Percentiles rank a stretch among this genome's conserved stretches.
Evolutionary conservation across 2,113 vertebrate genomes (phyloP).

Genomic region (Pithys albifrons): DNA sequence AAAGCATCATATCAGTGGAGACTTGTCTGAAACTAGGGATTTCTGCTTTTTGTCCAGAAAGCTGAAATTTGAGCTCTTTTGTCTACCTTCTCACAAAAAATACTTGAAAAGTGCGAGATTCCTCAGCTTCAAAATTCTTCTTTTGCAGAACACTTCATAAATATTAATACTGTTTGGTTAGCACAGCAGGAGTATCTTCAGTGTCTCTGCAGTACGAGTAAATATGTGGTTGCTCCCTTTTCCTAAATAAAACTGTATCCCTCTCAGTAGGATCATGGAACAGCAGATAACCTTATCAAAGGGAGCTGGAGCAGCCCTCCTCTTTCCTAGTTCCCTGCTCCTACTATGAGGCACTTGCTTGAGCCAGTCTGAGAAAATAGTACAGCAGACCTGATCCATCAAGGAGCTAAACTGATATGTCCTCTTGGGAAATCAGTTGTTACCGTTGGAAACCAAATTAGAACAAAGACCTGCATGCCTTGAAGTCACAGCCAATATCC

Average conservation of each 20-base stretch:
- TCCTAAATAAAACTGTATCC: background rate
- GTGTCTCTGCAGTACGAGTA: background rate
- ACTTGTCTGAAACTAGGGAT: background rate
- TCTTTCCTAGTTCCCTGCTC: background rate
- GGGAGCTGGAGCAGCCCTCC: background rate
- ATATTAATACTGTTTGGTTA: conserved; percentile 9
- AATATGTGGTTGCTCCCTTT: background rate
- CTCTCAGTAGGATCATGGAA: background rate
- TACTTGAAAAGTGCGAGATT: background rate
- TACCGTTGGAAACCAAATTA: background rate
- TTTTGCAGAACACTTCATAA: background rate
- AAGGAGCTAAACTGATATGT: background rate
- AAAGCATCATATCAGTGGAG: background rate
- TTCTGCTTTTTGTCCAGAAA: background rate
- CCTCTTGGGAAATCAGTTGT: background rate
- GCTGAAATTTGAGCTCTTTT: background rate
- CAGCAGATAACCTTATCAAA: background rate
- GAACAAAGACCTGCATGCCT: background rate
- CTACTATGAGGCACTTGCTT: background rate
- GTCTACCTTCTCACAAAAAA: background rate
- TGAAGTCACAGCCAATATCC: background rate
- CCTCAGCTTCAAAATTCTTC: background rate
- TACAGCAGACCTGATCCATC: background rate
- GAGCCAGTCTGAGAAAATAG: background rate
- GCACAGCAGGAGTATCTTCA: background rate